Evolutionary conservation across 1,140 invertebrate species (phyloP).

Genomic region (Antheraea pernyi): DNA sequence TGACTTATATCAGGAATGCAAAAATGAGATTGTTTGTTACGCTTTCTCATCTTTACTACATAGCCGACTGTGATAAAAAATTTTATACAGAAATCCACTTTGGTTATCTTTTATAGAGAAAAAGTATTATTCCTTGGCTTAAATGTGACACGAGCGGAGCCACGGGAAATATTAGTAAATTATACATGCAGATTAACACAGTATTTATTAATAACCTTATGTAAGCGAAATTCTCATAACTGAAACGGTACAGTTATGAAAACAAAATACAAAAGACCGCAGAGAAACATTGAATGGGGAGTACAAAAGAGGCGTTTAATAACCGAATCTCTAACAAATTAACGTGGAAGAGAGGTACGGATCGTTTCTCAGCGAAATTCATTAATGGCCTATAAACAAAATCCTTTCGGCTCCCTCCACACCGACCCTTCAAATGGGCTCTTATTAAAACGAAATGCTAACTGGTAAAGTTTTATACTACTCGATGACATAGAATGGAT

Average conservation of each 20-base stretch:
- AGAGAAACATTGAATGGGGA: neutral
- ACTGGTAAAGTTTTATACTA: slow-evolving; percentile 15
- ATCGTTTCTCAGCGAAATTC: slow-evolving; percentile 28
- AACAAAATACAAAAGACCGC: slow-evolving; percentile 1
- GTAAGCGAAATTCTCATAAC: neutral
- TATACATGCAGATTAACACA: neutral
- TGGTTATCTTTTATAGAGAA: too few species aligned
- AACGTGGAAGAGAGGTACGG: neutral
- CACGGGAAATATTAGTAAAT: too few species aligned
- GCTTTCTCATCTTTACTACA: too few species aligned
- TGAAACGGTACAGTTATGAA: neutral
- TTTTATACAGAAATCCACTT: too few species aligned
- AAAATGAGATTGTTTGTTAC: too few species aligned
- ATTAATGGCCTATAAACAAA: slow-evolving; percentile 50
- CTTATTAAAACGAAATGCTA: slow-evolving; percentile 24
- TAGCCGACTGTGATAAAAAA: too few species aligned
- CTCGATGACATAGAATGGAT: slow-evolving; percentile 14
- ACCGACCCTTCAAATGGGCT: slow-evolving; percentile 17
- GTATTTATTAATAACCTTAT: neutral
- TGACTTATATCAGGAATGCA: too few species aligned
- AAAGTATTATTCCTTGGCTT: too few species aligned
- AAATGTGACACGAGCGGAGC: too few species aligned
- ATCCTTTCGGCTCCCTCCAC: slow-evolving; percentile 33
- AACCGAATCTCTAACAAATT: slow-evolving; percentile 3
- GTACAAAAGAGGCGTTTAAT: slow-evolving; percentile 3